Evolutionary conservation across 1,140 invertebrate species (phyloP), one percentile per base, ranked within the genome.

Genomic region (Heliconius congener): DNA sequence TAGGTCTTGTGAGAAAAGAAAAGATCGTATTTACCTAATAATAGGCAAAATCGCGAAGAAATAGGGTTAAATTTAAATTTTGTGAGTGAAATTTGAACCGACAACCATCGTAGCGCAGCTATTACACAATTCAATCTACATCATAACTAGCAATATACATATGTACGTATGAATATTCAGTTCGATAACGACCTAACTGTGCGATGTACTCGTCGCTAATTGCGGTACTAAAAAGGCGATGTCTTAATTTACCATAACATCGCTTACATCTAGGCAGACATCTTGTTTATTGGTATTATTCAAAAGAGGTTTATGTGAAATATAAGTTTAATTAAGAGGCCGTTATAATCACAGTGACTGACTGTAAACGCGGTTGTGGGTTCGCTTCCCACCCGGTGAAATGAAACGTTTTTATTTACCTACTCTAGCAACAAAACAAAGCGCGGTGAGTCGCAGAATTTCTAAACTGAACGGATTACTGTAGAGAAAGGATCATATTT

Each of bases 281-380:
- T 66, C 60, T 66, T 66, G 60, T 60, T 60, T 60, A 60, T 60
- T 27, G 23, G n/a, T 66, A 66, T 66, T 66, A 66, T 66, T 27
- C 4, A 5, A n/a, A 23, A 60, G 27, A 66, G 3, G 8, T 60
- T 27, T 66, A 30, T 30, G 27, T 30, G 27, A 66, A 66, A 66
- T 66, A 30, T 66, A 66, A 13, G 60, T 66, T 30, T 66, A 66
- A 66, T 30, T 66, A 66, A 66, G 18, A 19, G 23, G 60, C 23
- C 42, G 3, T 66, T 30, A 30, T 30, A 46, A 4, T 11, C 13
- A 16, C 11, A 6, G 27, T 2, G 23, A 30, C 9, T 23, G 13
- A 16, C 9, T 66, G 9, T 66, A 16, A 11, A 18, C 8, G 5
- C 9, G 23, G 0, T 18, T 27, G 23, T 30, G 13, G 27, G 0